Evolutionary conservation across 2,888 invertebrate species (phyloP).

Genomic region (Temnothorax ravouxi): DNA sequence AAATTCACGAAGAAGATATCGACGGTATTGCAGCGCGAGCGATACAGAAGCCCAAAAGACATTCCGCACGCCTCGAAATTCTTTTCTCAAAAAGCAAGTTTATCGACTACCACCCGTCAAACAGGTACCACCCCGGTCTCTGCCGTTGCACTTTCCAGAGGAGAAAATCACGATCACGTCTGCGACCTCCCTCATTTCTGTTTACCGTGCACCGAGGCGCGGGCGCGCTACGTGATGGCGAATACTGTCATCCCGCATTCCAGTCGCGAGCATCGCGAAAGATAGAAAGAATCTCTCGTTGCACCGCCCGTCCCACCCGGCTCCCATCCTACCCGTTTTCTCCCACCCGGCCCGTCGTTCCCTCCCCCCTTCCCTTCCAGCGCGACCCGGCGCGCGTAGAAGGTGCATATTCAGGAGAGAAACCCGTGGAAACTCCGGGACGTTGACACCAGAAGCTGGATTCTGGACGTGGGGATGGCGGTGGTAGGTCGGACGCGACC

Average conservation of each 20-base stretch:
- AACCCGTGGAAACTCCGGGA: constrained; percentile 77
- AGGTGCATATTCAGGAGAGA: constrained; percentile 77
- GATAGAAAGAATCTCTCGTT: constrained; percentile 69
- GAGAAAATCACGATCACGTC: constrained; percentile 67
- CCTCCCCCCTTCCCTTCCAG: too few relatives aligned
- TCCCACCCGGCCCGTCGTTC: background rate
- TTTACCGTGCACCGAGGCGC: constrained; percentile 71
- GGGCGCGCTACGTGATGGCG: constrained; percentile 73
- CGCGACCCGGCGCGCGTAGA: constrained; percentile 59
- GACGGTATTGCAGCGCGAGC: background rate
- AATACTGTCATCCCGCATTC: constrained; percentile 78
- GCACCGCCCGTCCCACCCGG: constrained; percentile 52
- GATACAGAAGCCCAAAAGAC: background rate
- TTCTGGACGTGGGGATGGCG: constrained; percentile 75
- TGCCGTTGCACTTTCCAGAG: constrained; percentile 42
- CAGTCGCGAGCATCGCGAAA: constrained; percentile 72
- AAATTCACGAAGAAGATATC: background rate
- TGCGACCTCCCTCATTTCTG: constrained; percentile 70
- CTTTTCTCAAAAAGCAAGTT: constrained; percentile 34
- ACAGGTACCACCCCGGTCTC: constrained; percentile 16
- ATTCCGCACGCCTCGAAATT: background rate
- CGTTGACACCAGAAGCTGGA: constrained; percentile 82
- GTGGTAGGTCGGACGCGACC: constrained; percentile 75
- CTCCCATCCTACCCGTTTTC: background rate
- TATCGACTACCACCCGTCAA: constrained; percentile 47